These are phyloP conservation scores for Prietella phreatophila DNA, from an alignment of 2,113 vertebrate genomes.

Conservation along the genomic window DNA sequence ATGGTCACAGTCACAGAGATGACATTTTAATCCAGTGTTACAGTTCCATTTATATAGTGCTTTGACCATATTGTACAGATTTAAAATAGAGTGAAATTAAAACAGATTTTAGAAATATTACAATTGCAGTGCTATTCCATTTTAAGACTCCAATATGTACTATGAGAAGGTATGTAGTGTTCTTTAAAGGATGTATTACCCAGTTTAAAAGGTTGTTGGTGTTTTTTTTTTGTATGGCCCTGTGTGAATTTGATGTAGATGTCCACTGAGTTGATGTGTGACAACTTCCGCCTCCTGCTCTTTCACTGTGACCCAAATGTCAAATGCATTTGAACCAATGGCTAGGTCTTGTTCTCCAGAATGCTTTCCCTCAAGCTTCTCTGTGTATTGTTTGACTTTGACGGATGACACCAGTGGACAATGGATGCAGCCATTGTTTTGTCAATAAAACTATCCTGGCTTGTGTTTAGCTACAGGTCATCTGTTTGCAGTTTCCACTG, in stretches of 20 bases:
- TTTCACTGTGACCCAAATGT: background rate
- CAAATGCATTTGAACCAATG: background rate
- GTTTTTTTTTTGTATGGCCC: background rate
- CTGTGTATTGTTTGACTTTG: slow-evolving; percentile 19
- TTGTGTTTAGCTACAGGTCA: background rate
- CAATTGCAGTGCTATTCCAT: too few species aligned
- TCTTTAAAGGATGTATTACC: background rate
- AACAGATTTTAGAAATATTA: background rate
- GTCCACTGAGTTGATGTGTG: background rate
- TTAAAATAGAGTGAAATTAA: background rate
- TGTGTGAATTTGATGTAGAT: background rate
- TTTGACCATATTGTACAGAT: too few species aligned
- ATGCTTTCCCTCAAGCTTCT: slow-evolving; percentile 17
- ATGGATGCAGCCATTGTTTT: background rate
- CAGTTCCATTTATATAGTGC: too few species aligned
- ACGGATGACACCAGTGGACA: slow-evolving; percentile 11
- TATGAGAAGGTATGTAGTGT: background rate
- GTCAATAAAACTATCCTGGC: background rate
- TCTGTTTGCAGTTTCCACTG: background rate
- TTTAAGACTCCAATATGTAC: background rate
- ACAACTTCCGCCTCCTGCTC: background rate
- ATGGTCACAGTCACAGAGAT: background rate
- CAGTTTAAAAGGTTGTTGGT: background rate
- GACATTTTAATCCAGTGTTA: background rate
- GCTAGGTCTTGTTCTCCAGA: background rate